A percentile compares a stretch with the other conserved stretches of the same genome.
Conservation (phyloP, 2,113 vertebrate species). For the Anser cygnoides region DNA sequence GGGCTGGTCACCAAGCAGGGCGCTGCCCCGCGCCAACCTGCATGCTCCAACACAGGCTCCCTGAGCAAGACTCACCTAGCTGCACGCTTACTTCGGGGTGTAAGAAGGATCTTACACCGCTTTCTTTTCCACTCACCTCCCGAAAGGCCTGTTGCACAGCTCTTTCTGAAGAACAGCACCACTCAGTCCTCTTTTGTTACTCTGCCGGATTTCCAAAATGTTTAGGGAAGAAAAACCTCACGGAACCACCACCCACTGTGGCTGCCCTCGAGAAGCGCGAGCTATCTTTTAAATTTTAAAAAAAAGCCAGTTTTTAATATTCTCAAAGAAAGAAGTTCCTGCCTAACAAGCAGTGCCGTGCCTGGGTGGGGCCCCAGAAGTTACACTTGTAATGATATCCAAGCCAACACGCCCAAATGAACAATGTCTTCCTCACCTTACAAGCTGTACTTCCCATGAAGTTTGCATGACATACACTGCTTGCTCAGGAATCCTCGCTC, state of each 20-base stretch:
- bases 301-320: not conserved
- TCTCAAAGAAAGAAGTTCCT: not conserved
- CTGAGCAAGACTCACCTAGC: not conserved
- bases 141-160: not conserved
- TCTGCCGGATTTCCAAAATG: not conserved
- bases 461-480: not conserved
- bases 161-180: not conserved
- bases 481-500: not conserved
- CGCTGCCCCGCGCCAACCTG: not conserved
- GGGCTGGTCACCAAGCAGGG: accelerated
- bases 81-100: not conserved
- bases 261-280: not conserved
- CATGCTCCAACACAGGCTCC: not conserved
- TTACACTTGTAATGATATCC: slow-evolving; percentile 57
- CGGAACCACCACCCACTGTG: not conserved
- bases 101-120: not conserved
- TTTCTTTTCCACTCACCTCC: not conserved
- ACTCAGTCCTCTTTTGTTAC: not conserved
- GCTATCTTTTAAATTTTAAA: not conserved
- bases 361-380: slow-evolving; percentile 65
- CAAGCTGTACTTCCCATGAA: not conserved
- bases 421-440: slow-evolving; percentile 62
- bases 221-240: not conserved
- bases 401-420: slow-evolving; percentile 73
- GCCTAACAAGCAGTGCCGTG: slow-evolving; percentile 34